A percentile compares a stretch with the other conserved stretches of the same genome.
phyloP scores from a whole-genome alignment of 1,140 invertebrate species.

The Pantala flavescens region DNA sequence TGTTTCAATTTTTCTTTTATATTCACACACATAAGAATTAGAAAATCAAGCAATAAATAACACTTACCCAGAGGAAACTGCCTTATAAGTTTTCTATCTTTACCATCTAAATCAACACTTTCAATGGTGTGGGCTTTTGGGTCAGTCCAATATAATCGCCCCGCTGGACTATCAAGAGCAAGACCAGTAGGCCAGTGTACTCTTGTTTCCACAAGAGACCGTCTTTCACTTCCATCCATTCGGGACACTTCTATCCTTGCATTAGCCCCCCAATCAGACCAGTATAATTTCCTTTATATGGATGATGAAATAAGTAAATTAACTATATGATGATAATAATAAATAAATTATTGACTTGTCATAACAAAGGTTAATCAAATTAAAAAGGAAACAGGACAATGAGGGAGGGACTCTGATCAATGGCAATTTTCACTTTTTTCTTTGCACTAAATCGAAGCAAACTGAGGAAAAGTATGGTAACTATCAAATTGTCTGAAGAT shows the following conservation, averaged over 20 bases:
- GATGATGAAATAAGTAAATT: conserved; percentile 12
- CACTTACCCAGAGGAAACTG: conserved; percentile 38
- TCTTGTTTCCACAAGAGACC: conserved; percentile 40
- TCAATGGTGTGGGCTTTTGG: conserved; percentile 63
- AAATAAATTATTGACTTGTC: no score
- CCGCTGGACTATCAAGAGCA: conserved; percentile 54
- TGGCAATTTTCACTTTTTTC: no score
- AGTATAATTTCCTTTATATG: conserved; percentile 31
- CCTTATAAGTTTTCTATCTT: conserved; percentile 47
- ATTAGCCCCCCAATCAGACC: conserved; percentile 36
- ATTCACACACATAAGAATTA: no score
- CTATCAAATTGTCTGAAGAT: no score
- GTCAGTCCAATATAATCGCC: conserved; percentile 66
- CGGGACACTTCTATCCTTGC: conserved; percentile 50
- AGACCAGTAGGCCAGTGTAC: conserved; percentile 56
- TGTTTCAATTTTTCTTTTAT: no score
- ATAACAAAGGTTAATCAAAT: no score
- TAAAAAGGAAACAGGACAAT: no score
- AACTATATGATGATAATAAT: neutral
- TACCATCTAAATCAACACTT: conserved; percentile 61
- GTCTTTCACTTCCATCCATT: conserved; percentile 53
- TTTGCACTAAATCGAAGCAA: no score
- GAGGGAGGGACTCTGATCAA: no score
- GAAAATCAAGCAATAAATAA: no score
- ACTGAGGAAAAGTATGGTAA: no score